A percentile compares a stretch with the other conserved stretches of the same genome.
Evolutionary conservation across 2,797 vertebrate species (phyloP).

Genomic region (Anguilla pacifica): DNA sequence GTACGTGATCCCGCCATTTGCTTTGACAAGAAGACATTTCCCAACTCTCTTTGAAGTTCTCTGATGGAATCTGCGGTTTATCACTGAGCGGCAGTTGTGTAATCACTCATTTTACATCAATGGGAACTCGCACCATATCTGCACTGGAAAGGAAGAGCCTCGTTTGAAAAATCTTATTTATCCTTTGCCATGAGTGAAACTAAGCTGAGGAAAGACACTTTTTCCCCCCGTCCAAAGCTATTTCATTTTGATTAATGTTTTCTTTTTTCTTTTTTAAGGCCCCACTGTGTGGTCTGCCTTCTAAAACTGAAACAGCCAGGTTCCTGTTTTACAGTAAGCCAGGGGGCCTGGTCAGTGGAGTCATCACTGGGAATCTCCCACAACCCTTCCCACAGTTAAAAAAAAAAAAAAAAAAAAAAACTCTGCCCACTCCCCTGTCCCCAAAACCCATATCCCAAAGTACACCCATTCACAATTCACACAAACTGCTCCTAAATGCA

Average conservation of each 20-base stretch:
- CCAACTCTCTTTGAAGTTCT: constrained; percentile 1
- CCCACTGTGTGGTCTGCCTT: constrained; percentile 4
- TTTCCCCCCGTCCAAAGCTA: background rate
- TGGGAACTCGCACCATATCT: background rate
- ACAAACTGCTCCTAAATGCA: constrained; percentile 11
- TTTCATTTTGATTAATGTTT: background rate
- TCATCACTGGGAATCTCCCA: background rate
- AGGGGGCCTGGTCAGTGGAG: background rate
- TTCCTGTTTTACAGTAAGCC: background rate
- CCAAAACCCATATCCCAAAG: background rate
- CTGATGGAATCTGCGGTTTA: constrained; percentile 3
- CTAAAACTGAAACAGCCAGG: background rate
- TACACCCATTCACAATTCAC: constrained; percentile 14
- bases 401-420: too few relatives aligned
- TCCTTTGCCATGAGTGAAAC: constrained; percentile 19
- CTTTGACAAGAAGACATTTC: background rate
- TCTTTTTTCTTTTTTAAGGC: background rate
- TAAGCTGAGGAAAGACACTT: background rate
- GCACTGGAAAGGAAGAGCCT: background rate
- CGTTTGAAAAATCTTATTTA: constrained; percentile 15
- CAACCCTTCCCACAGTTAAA: background rate
- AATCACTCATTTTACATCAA: constrained; percentile 19
- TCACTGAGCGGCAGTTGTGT: background rate
- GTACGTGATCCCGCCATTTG: background rate
- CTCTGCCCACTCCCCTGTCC: background rate